Percentiles rank a stretch among this genome's conserved stretches.
These are phyloP conservation scores for Pterocles gutturalis DNA, from an alignment of 2,113 vertebrate species.

Conservation along the genomic window DNA sequence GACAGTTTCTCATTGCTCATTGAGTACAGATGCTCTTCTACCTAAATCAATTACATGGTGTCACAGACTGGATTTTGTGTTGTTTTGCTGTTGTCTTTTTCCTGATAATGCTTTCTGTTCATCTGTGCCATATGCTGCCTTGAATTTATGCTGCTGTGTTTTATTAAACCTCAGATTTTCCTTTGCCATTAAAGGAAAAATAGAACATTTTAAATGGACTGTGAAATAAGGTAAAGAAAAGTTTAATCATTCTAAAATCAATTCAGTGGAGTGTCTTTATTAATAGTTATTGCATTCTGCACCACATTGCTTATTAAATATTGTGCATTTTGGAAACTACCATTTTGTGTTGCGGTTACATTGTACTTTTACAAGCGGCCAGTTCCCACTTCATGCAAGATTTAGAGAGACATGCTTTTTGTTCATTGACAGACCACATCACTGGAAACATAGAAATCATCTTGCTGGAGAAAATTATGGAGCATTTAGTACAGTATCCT, in stretches of 20 bases:
- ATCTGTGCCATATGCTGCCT: slow-evolving; percentile 46
- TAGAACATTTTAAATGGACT: slow-evolving; percentile 72
- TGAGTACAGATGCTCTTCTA: not conserved
- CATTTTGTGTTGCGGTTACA: not conserved
- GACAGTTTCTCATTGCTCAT: not conserved
- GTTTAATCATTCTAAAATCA: slow-evolving; percentile 76
- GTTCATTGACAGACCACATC: not conserved
- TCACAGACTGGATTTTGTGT: slow-evolving; percentile 24
- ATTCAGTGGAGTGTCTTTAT: slow-evolving; percentile 58
- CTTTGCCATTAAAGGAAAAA: slow-evolving; percentile 57
- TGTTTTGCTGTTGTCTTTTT: slow-evolving; percentile 9
- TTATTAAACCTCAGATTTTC: slow-evolving; percentile 69
- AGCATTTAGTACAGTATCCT: not conserved
- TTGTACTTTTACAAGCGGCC: not conserved
- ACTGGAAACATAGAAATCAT: slow-evolving; percentile 1
- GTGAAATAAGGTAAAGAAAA: slow-evolving; percentile 80
- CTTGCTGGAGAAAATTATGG: not conserved
- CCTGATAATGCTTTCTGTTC: not conserved
- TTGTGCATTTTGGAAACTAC: not conserved
- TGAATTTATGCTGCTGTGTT: slow-evolving; percentile 65
- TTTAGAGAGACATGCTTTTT: not conserved
- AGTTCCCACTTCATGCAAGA: not conserved
- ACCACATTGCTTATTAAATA: slow-evolving; percentile 59
- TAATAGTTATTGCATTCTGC: slow-evolving; percentile 67
- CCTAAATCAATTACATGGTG: not conserved